Percentiles rank a stretch among this genome's conserved stretches.
These are phyloP conservation scores for Trypoxylon attenuatum DNA, from an alignment of 2,888 invertebrate species.

Conservation along the genomic window DNA sequence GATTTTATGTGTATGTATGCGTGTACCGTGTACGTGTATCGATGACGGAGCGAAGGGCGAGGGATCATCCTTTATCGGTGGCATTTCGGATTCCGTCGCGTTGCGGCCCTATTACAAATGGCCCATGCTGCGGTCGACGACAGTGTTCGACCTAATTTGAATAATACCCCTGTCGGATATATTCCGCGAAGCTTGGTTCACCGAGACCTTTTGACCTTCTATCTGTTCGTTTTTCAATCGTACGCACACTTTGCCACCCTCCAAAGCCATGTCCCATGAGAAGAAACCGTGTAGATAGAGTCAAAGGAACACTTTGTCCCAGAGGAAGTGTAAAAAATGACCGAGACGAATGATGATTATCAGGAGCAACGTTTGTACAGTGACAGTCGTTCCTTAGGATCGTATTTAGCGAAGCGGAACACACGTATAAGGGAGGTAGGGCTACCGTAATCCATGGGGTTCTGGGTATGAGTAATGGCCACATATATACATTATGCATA, in stretches of 20 bases:
- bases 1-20: no score
- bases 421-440: no score
- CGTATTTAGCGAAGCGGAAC: no score
- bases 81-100: constrained; percentile 21
- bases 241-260: neutral
- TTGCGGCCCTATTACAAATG: constrained; percentile 41
- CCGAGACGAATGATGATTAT: no score
- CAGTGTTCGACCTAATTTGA: constrained; percentile 47
- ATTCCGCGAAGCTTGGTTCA: neutral
- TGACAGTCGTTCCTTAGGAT: no score
- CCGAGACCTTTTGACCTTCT: constrained; percentile 5
- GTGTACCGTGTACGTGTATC: constrained; percentile 5
- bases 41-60: constrained; percentile 10
- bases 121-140: constrained; percentile 18
- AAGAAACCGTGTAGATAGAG: no score
- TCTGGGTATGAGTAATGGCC: no score
- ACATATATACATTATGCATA: no score
- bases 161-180: constrained; percentile 46
- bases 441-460: no score
- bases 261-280: no score
- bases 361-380: no score
- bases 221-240: constrained; percentile 14
- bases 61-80: constrained; percentile 26
- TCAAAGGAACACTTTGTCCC: neutral
- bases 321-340: no score